These are phyloP conservation scores for Phoenicopterus ruber DNA, from an alignment of 2,113 vertebrate species.

Conservation along the genomic window DNA sequence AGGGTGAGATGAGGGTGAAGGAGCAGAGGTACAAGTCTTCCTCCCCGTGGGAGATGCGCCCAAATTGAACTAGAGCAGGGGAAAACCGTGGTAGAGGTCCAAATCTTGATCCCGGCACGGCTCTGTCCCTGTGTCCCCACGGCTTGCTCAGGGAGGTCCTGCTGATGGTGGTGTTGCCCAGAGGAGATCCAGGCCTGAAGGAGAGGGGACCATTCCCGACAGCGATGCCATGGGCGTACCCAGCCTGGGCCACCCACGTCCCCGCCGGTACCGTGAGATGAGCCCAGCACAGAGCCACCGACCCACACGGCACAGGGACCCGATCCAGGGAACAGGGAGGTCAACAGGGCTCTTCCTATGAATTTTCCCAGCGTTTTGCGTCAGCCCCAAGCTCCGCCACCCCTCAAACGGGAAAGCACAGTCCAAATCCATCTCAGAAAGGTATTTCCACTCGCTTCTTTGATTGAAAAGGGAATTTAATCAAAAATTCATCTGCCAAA, in stretches of 20 bases:
- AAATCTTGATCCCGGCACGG: rapidly evolving
- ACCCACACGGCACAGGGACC: rapidly evolving
- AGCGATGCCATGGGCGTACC: rapidly evolving
- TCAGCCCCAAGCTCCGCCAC: background rate
- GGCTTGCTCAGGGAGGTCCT: background rate
- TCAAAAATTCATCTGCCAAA: constrained; percentile 9
- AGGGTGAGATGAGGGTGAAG: background rate
- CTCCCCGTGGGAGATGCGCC: rapidly evolving
- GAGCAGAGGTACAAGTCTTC: background rate
- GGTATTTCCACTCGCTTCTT: background rate
- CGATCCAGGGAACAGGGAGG: rapidly evolving
- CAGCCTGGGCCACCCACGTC: background rate
- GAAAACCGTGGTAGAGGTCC: rapidly evolving
- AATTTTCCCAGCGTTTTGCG: background rate
- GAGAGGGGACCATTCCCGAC: rapidly evolving
- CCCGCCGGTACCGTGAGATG: rapidly evolving
- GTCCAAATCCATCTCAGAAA: background rate
- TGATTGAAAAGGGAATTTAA: background rate
- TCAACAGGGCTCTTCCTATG: background rate
- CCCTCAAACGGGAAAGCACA: background rate
- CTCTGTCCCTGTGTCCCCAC: background rate
- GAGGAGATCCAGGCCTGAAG: background rate
- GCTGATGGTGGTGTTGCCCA: rapidly evolving
- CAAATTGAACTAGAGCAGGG: background rate
- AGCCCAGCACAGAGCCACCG: background rate